Base-by-base conservation (phyloP, 2,888 invertebrate genomes). In the Lycia hirtaria region DNA sequence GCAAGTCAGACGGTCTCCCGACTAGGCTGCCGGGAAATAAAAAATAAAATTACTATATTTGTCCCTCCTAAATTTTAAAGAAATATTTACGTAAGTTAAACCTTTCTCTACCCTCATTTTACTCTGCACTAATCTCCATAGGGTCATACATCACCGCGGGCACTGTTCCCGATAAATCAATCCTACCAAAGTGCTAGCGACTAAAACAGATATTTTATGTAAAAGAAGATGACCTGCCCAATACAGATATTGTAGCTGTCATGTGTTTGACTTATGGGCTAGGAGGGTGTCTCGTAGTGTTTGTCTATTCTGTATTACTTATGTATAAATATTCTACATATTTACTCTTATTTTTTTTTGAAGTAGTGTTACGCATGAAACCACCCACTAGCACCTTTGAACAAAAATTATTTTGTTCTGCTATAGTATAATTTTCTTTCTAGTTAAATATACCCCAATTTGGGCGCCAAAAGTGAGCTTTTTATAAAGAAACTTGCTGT, bases 141-240 rank as follows among this genome's bases (percentile, higher is more conserved):
- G 85, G 76, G 83, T 74, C 78, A 80, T 88, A 83, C 78, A 86
- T 88, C 89, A 87, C 80, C 66, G 72, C 72, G 66, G 68, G 68
- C 76, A 72, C 75, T 71, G 80, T 64, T 74, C 70, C 65, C 76
- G 60, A 87, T 89, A 88, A 87, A 88, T 88, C 89, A 88, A 87
- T 87, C 85, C 75, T 35, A 57, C 74, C 72, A 76, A 81, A 83
- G 81, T 83, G 81, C 80, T 77, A 76, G 76, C 72, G 74, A 76
- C 73, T 80, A 71, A 69, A 78, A 76, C 83, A 81, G 76, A 84
- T 87, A 87, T 86, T 86, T 87, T 81, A 83, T 76, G 72, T 76
- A 75, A 76, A 78, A 78, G 73, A 76, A 77, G 74, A 75, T 83
- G 81, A 80, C 78, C 79, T 52, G 43, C 57, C 62, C 64, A 48